Conservation (phyloP, 2,797 vertebrate species). For the Gephyroberyx darwinii region DNA sequence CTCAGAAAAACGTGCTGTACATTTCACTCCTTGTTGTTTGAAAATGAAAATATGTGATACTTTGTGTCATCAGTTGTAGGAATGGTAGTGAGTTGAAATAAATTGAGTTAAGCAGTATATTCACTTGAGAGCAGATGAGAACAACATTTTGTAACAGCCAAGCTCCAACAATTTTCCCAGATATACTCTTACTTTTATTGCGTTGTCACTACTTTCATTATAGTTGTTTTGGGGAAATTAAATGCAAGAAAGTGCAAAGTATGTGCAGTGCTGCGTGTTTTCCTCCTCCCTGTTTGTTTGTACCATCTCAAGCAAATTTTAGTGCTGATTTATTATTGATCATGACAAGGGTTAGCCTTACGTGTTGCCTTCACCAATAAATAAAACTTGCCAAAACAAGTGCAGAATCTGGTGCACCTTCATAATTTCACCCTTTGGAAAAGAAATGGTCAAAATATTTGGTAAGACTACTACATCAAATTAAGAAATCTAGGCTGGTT, state of each 20-base stretch:
- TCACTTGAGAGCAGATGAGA: neutral
- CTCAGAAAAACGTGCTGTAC: neutral
- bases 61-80: neutral
- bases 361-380: slow-evolving; percentile 44
- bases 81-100: neutral
- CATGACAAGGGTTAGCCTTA: neutral
- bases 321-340: slow-evolving; percentile 43
- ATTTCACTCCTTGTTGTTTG: neutral
- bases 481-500: neutral
- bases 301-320: slow-evolving; percentile 7
- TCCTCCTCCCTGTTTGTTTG: neutral
- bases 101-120: neutral
- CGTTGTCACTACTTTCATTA: neutral
- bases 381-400: slow-evolving; percentile 16
- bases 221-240: slow-evolving; percentile 9
- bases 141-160: neutral
- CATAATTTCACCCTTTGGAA: slow-evolving; percentile 1
- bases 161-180: neutral
- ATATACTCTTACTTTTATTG: neutral
- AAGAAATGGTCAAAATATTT: slow-evolving; percentile 4
- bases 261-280: neutral
- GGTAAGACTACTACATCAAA: neutral
- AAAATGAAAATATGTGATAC: neutral
- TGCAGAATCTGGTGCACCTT: neutral
- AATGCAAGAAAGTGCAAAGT: neutral